Percentiles rank a stretch among this genome's conserved stretches.
Conservation (phyloP, 2,888 invertebrate species). For the Lepidonotus clava region DNA sequence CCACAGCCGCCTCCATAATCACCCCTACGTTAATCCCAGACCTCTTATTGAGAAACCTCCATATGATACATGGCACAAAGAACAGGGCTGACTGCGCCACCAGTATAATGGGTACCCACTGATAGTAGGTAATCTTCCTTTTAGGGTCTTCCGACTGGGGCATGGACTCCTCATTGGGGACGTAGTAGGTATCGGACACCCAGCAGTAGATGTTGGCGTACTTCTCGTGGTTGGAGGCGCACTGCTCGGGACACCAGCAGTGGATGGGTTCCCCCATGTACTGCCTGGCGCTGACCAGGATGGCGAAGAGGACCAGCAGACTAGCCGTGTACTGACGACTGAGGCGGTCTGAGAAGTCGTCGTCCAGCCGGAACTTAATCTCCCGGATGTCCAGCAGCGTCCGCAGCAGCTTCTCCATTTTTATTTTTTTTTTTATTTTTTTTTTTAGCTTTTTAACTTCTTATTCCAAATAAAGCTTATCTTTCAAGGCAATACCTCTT, state of each 20-base stretch:
- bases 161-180: constrained; percentile 63
- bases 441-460: no score
- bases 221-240: constrained; percentile 65
- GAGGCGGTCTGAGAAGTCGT: constrained; percentile 81
- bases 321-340: constrained; percentile 80
- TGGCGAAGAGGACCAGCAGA: constrained; percentile 79
- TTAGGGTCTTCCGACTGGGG: constrained; percentile 68
- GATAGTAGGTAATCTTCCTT: constrained; percentile 80
- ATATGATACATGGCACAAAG: constrained; percentile 80
- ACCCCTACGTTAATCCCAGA: constrained; percentile 60
- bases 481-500: no score
- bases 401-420: constrained; percentile 62
- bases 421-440: no score
- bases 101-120: constrained; percentile 81
- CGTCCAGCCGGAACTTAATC: constrained; percentile 67
- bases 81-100: constrained; percentile 63
- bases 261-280: constrained; percentile 82
- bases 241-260: constrained; percentile 78
- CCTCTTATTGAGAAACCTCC: constrained; percentile 78
- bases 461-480: no score
- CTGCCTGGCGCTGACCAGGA: constrained; percentile 81
- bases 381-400: constrained; percentile 61
- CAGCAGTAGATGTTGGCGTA: constrained; percentile 72
- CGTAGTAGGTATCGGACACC: constrained; percentile 79
- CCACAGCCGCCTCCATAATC: constrained; percentile 63